phyloP scores from a whole-genome alignment of 2,888 invertebrate genomes.

The Marasmarcha lunaedactyla region DNA sequence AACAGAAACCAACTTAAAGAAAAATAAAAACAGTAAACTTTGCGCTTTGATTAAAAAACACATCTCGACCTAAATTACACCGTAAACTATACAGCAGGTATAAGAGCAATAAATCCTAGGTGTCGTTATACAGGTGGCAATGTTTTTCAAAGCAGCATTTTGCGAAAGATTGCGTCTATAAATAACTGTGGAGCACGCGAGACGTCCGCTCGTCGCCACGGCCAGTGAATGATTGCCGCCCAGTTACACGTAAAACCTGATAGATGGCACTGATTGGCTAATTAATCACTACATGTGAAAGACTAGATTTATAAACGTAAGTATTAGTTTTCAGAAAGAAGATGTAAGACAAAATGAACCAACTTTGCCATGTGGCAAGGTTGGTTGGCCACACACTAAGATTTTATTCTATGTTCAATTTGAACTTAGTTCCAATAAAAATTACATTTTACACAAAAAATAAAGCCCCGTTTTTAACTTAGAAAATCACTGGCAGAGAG shows the following conservation, averaged over 20 bases:
- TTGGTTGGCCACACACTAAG: too few relatives aligned
- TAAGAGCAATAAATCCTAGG: constrained; percentile 46
- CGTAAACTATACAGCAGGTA: constrained; percentile 34
- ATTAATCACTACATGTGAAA: constrained; percentile 39
- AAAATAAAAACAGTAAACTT: background rate
- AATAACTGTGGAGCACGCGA: constrained; percentile 41
- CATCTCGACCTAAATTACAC: background rate
- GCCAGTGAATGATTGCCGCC: constrained; percentile 47
- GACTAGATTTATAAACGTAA: constrained; percentile 1
- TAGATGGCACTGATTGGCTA: constrained; percentile 56
- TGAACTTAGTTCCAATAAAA: too few relatives aligned
- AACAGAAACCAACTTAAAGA: too few relatives aligned
- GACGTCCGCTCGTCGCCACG: constrained; percentile 35
- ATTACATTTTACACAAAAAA: too few relatives aligned
- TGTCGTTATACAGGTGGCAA: constrained; percentile 38
- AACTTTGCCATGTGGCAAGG: too few relatives aligned
- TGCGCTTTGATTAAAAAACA: constrained; percentile 1
- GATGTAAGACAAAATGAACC: too few relatives aligned
- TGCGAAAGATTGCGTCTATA: constrained; percentile 56
- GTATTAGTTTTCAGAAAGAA: background rate
- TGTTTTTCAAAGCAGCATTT: constrained; percentile 34
- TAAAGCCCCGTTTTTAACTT: too few relatives aligned
- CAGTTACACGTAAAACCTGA: constrained; percentile 42
- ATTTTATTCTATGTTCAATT: too few relatives aligned
- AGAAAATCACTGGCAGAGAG: constrained; percentile 39